Evolutionary conservation across 2,113 vertebrate species (phyloP).

Genomic region (Bombycilla garrulus): DNA sequence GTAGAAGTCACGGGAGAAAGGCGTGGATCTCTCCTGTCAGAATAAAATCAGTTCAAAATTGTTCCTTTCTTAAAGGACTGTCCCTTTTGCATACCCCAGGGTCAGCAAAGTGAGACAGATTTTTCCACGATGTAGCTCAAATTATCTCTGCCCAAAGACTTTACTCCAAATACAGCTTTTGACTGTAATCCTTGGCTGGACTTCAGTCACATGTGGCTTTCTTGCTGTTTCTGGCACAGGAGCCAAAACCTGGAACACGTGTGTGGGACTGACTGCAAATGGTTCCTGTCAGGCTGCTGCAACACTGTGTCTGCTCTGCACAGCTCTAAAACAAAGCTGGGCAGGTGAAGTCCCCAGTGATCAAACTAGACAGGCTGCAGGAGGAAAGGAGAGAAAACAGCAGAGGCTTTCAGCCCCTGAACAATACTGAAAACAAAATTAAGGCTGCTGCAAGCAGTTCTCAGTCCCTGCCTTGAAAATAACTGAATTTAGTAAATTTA

Average conservation of each 20-base stretch:
- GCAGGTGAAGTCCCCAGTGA: neutral
- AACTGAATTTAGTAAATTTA: neutral
- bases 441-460: constrained; percentile 28
- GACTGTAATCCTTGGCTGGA: neutral
- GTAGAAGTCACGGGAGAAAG: neutral
- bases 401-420: neutral
- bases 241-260: neutral
- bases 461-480: neutral
- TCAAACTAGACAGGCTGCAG: neutral
- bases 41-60: neutral
- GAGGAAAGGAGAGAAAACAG: neutral
- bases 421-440: neutral
- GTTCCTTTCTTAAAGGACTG: neutral
- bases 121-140: neutral
- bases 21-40: neutral
- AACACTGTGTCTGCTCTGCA: accelerated
- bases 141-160: neutral
- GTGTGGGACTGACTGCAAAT: neutral
- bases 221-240: neutral
- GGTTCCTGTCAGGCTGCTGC: neutral
- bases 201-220: neutral
- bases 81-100: neutral
- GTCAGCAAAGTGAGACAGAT: neutral
- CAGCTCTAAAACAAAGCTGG: neutral
- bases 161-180: neutral